These are phyloP conservation scores for Myoxocephalus aenaeus DNA, from an alignment of 2,797 vertebrate species.

Conservation along the genomic window DNA sequence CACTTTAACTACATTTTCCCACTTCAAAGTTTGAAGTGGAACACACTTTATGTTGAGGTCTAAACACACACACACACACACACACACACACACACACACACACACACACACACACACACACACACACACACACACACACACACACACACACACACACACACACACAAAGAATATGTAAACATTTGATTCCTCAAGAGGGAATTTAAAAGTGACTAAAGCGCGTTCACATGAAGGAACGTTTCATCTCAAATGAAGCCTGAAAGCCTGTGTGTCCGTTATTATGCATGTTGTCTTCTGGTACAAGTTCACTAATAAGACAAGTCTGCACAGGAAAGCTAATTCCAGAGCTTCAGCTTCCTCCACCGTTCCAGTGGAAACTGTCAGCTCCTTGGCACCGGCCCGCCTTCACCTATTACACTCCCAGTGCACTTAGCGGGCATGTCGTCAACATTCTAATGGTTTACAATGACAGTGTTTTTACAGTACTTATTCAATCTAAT, in stretches of 20 bases:
- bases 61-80: neutral
- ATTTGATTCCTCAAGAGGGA: neutral
- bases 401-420: slow-evolving; percentile 69
- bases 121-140: neutral
- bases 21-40: neutral
- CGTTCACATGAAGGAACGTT: neutral
- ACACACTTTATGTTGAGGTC: neutral
- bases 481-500: slow-evolving; percentile 63
- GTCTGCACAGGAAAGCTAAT: slow-evolving; percentile 76
- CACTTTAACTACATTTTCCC: neutral
- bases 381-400: slow-evolving; percentile 72
- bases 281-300: slow-evolving; percentile 44
- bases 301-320: slow-evolving; percentile 70
- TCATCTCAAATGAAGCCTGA: slow-evolving; percentile 3
- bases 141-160: neutral
- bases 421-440: slow-evolving; percentile 59
- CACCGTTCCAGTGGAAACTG: slow-evolving; percentile 56
- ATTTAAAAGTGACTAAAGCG: neutral
- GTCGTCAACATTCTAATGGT: slow-evolving; percentile 70
- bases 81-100: neutral
- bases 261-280: slow-evolving; percentile 7
- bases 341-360: slow-evolving; percentile 70
- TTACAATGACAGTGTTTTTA: slow-evolving; percentile 73
- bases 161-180: neutral
- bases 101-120: neutral